Evolutionary conservation across 1,140 invertebrate genomes (phyloP).

Genomic region (Pseudomyrmex cubaensis): DNA sequence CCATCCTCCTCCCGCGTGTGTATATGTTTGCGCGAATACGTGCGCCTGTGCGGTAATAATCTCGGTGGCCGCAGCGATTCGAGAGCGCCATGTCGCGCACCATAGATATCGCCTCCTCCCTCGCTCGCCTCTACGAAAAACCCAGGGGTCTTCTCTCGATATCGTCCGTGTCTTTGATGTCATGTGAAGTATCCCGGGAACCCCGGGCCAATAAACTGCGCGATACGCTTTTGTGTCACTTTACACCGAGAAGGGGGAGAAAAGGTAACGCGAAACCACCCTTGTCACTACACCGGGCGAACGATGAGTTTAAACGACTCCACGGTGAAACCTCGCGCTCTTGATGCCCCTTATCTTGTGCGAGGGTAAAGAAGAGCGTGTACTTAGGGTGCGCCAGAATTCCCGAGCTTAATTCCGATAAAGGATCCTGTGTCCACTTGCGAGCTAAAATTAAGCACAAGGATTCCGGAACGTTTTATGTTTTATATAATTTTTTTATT

Average conservation of each 20-base stretch:
- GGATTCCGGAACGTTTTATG: background rate
- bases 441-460: background rate
- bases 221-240: conserved; percentile 23
- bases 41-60: conserved; percentile 26
- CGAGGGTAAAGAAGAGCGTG: background rate
- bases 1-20: background rate
- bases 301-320: conserved; percentile 41
- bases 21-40: background rate
- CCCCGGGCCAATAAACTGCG: conserved; percentile 6
- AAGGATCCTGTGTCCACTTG: background rate
- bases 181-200: background rate
- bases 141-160: background rate
- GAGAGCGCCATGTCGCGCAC: background rate
- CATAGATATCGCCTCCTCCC: background rate
- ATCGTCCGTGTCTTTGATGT: conserved; percentile 22
- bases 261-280: conserved; percentile 8
- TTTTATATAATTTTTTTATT: background rate
- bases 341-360: conserved; percentile 18
- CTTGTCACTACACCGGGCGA: background rate
- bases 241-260: too few relatives aligned
- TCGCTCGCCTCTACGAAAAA: conserved; percentile 22
- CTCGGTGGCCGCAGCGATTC: conserved; percentile 30
- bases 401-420: conserved; percentile 32
- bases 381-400: background rate
- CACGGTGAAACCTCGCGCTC: background rate